Percentiles rank a stretch among this genome's conserved stretches.
phyloP scores from a whole-genome alignment of 2,888 invertebrate genomes.

The Anodontia alba region DNA sequence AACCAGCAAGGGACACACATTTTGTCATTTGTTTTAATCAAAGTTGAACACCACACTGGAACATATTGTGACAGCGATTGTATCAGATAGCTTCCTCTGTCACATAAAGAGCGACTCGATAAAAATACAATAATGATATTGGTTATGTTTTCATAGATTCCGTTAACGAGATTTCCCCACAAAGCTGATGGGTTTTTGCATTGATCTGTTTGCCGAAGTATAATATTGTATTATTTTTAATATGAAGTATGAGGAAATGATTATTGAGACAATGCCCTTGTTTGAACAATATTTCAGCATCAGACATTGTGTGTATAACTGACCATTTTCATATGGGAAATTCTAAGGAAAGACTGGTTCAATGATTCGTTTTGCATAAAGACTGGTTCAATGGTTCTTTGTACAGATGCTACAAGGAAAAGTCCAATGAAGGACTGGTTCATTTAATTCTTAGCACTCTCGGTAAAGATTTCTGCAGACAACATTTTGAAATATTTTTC shows the following conservation, averaged over 20 bases:
- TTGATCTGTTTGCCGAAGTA: constrained; percentile 5
- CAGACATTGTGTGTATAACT: no score
- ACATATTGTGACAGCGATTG: constrained; percentile 11
- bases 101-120: constrained; percentile 12
- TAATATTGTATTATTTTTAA: constrained; percentile 6
- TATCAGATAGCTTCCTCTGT: constrained; percentile 8
- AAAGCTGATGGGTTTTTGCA: constrained; percentile 5
- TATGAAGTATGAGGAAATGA: constrained; percentile 1
- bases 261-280: not conserved
- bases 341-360: no score
- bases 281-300: not conserved
- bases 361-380: no score
- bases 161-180: constrained; percentile 11
- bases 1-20: no score
- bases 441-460: no score
- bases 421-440: no score
- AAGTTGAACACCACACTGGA: not conserved
- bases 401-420: no score
- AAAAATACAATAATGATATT: constrained; percentile 19
- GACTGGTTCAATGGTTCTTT: no score
- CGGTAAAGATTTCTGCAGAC: no score
- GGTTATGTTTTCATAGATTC: constrained; percentile 14
- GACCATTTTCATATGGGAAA: no score
- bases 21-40: constrained; percentile 13
- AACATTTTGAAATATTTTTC: no score